Evolutionary conservation across 2,888 invertebrate species (phyloP).

Genomic region (Glyphotaelius pellucidus): DNA sequence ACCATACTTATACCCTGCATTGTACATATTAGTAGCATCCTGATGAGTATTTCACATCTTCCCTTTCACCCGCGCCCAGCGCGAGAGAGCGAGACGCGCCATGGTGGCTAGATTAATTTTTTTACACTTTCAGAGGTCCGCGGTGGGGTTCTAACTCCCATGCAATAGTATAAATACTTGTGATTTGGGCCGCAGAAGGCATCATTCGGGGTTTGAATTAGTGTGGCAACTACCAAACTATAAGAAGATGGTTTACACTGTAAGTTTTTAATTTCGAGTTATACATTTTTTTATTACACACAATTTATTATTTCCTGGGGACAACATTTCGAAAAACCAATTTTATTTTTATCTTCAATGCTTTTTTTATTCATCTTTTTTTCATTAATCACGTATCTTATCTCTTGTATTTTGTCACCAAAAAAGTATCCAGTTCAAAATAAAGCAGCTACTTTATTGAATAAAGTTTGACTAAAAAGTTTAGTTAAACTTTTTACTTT

Average conservation of each 20-base stretch:
- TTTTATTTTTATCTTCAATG: too few species aligned
- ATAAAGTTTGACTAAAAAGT: too few species aligned
- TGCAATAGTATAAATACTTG: slow-evolving; percentile 61
- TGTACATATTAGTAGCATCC: slow-evolving; percentile 23
- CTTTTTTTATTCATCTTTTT: too few species aligned
- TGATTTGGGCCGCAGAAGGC: slow-evolving; percentile 49
- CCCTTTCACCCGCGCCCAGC: slow-evolving; percentile 40
- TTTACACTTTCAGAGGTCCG: slow-evolving; percentile 46
- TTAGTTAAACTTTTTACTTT: too few species aligned
- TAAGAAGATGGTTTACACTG: slow-evolving; percentile 46
- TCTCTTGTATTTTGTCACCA: too few species aligned
- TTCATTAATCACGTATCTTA: too few species aligned
- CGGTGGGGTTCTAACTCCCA: slow-evolving; percentile 52
- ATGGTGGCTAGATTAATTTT: slow-evolving; percentile 22
- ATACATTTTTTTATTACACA: background rate
- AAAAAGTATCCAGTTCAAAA: background rate
- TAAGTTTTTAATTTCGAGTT: slow-evolving; percentile 33
- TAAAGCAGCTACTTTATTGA: background rate
- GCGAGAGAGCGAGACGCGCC: slow-evolving; percentile 6
- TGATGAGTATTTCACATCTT: slow-evolving; percentile 43
- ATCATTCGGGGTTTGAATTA: slow-evolving; percentile 59
- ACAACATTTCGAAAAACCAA: background rate
- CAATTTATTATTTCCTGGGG: background rate
- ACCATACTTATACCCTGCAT: background rate
- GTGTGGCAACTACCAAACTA: slow-evolving; percentile 9